phyloP scores from a whole-genome alignment of 2,888 invertebrate species.

The Sycophila texana region DNA sequence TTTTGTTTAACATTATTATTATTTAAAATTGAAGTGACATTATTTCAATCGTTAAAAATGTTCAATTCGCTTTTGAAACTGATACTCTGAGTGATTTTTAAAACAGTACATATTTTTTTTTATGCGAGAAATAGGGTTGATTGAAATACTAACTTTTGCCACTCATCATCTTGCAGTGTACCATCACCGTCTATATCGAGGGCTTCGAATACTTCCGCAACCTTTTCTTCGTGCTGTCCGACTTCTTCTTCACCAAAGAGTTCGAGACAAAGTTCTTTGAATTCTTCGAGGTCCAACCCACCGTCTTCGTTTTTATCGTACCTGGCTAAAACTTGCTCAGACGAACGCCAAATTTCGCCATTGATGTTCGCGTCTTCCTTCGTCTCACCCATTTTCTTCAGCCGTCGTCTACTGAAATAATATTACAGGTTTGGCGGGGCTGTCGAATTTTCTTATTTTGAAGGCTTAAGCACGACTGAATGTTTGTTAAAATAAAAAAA shows the following conservation, averaged over 20 bases:
- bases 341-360: constrained; percentile 51
- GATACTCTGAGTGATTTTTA: neutral
- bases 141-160: constrained; percentile 75
- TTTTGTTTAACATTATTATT: neutral
- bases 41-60: neutral
- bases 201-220: constrained; percentile 85
- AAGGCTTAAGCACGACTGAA: no score
- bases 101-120: neutral
- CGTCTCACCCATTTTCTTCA: constrained; percentile 13
- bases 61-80: neutral
- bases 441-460: no score
- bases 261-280: constrained; percentile 62
- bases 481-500: no score
- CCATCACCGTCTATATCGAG: constrained; percentile 87
- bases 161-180: constrained; percentile 86
- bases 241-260: constrained; percentile 63
- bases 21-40: neutral
- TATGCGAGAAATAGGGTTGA: neutral
- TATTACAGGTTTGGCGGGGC: no score
- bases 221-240: constrained; percentile 78
- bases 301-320: constrained; percentile 63
- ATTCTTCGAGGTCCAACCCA: constrained; percentile 62
- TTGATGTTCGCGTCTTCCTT: neutral
- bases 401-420: neutral
- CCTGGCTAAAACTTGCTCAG: constrained; percentile 55